phyloP scores from a whole-genome alignment of 2,888 invertebrate species.

The Drosophila anomalipes region DNA sequence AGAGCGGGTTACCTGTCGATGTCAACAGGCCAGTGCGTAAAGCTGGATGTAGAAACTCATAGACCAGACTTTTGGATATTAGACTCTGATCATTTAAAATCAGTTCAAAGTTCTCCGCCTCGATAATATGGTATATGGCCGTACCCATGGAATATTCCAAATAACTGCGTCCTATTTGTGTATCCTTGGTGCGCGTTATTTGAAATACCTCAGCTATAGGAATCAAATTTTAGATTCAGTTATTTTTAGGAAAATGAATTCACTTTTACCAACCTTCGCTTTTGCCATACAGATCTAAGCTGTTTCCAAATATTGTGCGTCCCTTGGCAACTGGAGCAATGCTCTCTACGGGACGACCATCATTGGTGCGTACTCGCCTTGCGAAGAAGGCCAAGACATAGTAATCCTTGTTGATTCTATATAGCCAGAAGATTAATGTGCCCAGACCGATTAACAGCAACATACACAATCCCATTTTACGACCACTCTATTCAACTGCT shows the following conservation, averaged over 20 bases:
- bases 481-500: not conserved
- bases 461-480: constrained; percentile 36
- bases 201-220: constrained; percentile 64
- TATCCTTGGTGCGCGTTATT: constrained; percentile 34
- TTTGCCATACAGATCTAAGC: constrained; percentile 70
- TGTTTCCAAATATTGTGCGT: constrained; percentile 76
- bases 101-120: constrained; percentile 71
- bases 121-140: constrained; percentile 70
- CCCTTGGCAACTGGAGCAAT: constrained; percentile 61
- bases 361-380: constrained; percentile 66
- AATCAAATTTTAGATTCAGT: not conserved
- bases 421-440: constrained; percentile 54
- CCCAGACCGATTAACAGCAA: constrained; percentile 41
- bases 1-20: constrained; percentile 59
- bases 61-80: constrained; percentile 69
- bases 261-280: constrained; percentile 40
- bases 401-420: constrained; percentile 60
- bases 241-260: too few relatives aligned
- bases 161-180: constrained; percentile 57
- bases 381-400: constrained; percentile 60
- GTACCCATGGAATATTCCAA: constrained; percentile 60
- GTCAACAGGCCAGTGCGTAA: constrained; percentile 74
- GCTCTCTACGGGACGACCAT: constrained; percentile 68
- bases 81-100: constrained; percentile 72
- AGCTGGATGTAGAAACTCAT: constrained; percentile 74